Conservation (phyloP, 2,797 vertebrate genomes). For the Macropus fuliginosus region DNA sequence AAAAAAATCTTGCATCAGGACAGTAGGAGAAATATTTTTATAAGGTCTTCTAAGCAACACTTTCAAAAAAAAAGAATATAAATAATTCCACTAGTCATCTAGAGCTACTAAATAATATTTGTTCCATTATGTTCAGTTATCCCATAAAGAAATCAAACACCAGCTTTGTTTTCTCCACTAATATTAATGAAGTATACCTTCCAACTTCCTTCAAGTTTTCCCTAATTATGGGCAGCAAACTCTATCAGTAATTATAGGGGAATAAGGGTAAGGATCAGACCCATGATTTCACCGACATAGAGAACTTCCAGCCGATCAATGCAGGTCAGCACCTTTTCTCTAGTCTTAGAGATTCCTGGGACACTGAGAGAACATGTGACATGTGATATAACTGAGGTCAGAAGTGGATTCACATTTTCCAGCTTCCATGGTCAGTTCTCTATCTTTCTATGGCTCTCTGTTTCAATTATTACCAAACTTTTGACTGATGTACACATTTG, state of each 20-base stretch:
- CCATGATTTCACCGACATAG: not conserved
- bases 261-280: not conserved
- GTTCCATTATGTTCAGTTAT: not conserved
- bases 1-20: not conserved
- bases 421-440: not conserved
- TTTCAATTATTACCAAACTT: not conserved
- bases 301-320: not conserved
- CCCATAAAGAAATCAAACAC: not conserved
- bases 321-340: not conserved
- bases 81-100: not conserved
- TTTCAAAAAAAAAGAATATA: not conserved
- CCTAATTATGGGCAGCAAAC: not conserved
- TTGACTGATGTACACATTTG: not conserved
- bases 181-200: not conserved
- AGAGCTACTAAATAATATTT: not conserved
- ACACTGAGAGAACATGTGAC: not conserved
- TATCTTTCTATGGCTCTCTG: not conserved
- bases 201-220: not conserved
- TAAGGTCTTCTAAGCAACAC: not conserved
- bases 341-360: not conserved
- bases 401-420: not conserved
- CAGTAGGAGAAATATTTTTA: not conserved
- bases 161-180: not conserved
- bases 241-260: not conserved
- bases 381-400: not conserved